Evolutionary conservation across 2,113 vertebrate genomes (phyloP), one percentile per base, ranked within the genome.

Genomic region (Strix aluco): DNA sequence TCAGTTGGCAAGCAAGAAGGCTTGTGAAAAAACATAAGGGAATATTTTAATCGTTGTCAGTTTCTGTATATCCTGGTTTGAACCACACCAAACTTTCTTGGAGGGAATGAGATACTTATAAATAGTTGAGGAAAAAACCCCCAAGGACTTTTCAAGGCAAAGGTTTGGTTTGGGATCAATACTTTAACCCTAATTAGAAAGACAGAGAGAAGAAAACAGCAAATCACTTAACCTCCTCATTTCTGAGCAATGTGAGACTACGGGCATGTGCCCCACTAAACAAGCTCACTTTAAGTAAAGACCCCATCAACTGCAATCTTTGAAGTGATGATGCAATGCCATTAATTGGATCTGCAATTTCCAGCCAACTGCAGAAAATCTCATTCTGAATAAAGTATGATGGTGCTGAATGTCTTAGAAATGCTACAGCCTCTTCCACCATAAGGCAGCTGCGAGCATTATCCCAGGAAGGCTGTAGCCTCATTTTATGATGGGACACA

Each of bases 261-360:
- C 0, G 1, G 36, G 72, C 21, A 26, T 3, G 2, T 11, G 36
- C 14, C 21, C 36, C 49, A 13, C 26, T 19, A 38, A 72, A n/a
- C 4, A 49, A 59, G 15, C 14, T 61, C 73, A 26, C 27, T 67
- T 66, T 46, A 69, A 79, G 34, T n/a, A n/a, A 70, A 69, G 54
- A 27, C 46, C 20, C 62, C 29, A 79, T 51, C 16, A 46, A 3
- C 2, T 40, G 20, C 72, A 40, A 25, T 9, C 44, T 79, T 25
- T 55, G 18, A 59, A 65, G 38, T 32, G 38, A 88, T 11, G 36
- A 58, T 15, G 40, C 38, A 38, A 17, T 19, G 49, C 34, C 75
- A 7, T 29, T 70, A 23, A 49, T 7, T 15, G 19, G 34, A 70
- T 19, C 21, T 75, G 30, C 9, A 42, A 65, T 47, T 47, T 42